Base-by-base conservation (phyloP, 2,113 vertebrate genomes). In the Gymnocephalus cernua region DNA sequence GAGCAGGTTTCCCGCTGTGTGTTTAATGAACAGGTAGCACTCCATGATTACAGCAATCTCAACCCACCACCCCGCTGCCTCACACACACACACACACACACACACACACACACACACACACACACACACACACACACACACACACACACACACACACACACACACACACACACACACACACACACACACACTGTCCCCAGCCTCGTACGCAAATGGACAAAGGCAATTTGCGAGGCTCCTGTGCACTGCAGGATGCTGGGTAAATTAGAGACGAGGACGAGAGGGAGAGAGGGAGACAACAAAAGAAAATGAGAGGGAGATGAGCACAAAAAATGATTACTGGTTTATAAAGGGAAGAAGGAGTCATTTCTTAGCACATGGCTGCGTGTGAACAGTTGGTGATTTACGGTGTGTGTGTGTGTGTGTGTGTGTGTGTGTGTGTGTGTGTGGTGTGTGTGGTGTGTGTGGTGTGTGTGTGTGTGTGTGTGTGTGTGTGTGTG, bases 11-110 rank as follows among this genome's bases (percentile, higher is more conserved):
- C 97, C 96, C 94, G 96, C 97, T 98, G 97, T 96, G 98, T 96
- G 96, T 96, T 98, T 98, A 99, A 99, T 99, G 97, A 99, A 97
- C 97, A 98, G 97, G 98, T 99, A 98, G 96, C 97, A 96, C 97
- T 97, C 80, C 87, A 96, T 99, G 98, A 99, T 99, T 99, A 98
- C 96, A 97, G 98, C 97, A 99, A 99, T 99, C 98, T 98, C 91
- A 92, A 86, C 84, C 88, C 96, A 96, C 97, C 96, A 96, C 96
- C 96, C 97, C 91, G 81, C 91, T 90, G 90, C 82, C 88, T 78
- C 87, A 84, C 78, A 71, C 87, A 59, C 73, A 76, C 74, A 61
- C 85, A 65, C 71, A 64, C 75, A 57, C 50, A 65, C 41, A 57
- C 57, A 25, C 32, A 35, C 32, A 68, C 79, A 51, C 65, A 69